These are phyloP conservation scores for Chaetogeoica ovagalla DNA, from an alignment of 2,888 invertebrate genomes.

Conservation along the genomic window DNA sequence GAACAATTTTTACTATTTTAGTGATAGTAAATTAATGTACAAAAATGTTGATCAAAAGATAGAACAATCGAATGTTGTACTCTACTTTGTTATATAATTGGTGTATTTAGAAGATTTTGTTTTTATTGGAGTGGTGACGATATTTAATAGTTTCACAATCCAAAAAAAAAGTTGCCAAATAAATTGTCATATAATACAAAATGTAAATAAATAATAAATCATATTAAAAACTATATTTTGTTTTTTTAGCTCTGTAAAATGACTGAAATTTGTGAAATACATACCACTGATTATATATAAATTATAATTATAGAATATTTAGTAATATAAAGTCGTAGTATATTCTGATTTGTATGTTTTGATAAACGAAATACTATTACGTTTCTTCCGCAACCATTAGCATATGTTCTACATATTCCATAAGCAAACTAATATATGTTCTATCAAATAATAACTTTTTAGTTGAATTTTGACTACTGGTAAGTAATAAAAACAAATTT, in stretches of 20 bases:
- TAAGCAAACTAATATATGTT: not conserved
- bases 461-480: not conserved
- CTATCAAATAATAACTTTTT: not conserved
- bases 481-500: constrained; percentile 1
- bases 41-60: not conserved
- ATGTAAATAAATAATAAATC: not conserved
- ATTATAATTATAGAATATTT: no score
- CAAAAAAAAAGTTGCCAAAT: not conserved
- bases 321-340: no score
- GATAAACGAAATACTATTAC: not conserved
- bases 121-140: not conserved
- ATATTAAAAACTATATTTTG: no score
- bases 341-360: no score
- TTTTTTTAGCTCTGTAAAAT: no score
- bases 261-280: no score
- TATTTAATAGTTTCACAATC: not conserved
- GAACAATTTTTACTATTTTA: not conserved
- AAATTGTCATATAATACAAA: not conserved
- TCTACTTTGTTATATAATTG: not conserved
- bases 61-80: not conserved
- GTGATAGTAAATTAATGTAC: not conserved
- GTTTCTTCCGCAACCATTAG: not conserved
- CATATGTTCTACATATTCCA: not conserved
- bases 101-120: not conserved
- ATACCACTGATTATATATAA: no score